phyloP scores from a whole-genome alignment of 1,140 invertebrate genomes.

The Neodiprion fabricii region DNA sequence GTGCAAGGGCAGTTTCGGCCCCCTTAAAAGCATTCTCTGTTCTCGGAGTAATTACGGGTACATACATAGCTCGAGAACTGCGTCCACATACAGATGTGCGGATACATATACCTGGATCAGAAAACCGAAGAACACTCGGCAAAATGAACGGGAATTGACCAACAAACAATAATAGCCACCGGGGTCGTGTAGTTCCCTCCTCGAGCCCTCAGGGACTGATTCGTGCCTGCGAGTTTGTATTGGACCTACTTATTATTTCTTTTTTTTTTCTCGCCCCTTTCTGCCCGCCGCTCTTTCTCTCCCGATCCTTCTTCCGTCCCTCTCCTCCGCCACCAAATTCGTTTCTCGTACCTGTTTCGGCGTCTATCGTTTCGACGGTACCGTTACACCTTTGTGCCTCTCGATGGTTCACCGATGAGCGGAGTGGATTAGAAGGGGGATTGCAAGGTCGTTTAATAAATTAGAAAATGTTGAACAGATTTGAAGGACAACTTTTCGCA shows the following conservation, averaged over 20 bases:
- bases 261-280: not conserved
- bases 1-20: conserved; percentile 23
- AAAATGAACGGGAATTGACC: conserved; percentile 41
- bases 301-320: not conserved
- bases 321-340: not conserved
- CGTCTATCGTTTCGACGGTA: too few relatives aligned
- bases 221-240: not conserved
- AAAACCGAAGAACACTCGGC: conserved; percentile 33
- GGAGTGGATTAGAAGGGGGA: too few relatives aligned
- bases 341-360: not conserved
- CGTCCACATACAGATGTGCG: conserved; percentile 32
- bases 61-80: conserved; percentile 31
- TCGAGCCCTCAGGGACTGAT: not conserved
- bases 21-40: conserved; percentile 50
- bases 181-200: not conserved
- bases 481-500: too few relatives aligned
- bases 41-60: conserved; percentile 47
- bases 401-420: too few relatives aligned
- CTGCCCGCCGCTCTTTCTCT: too few relatives aligned
- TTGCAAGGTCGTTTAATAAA: too few relatives aligned
- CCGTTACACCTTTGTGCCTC: too few relatives aligned
- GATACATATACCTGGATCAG: not conserved
- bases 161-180: conserved; percentile 45
- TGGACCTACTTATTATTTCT: not conserved
- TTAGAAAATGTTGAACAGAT: too few relatives aligned